phyloP scores from a whole-genome alignment of 92 coral and sea anemone genomes.

The Epizoanthus rinbou region DNA sequence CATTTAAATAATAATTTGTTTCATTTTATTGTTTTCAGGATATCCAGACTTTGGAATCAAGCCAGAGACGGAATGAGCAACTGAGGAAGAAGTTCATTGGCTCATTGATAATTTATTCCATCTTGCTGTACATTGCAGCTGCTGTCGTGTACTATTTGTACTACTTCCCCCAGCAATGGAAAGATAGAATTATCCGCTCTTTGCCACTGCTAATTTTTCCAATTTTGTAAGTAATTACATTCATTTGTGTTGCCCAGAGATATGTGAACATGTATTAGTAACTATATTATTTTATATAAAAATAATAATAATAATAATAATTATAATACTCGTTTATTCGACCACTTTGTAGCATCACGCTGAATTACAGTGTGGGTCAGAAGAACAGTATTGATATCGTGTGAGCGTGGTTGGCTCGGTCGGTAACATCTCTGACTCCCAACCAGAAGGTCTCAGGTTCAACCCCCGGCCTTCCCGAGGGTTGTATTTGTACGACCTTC shows the following conservation, averaged over 20 bases:
- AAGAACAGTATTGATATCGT: no score
- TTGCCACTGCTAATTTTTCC: slow-evolving; percentile 92
- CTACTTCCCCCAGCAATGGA: slow-evolving; percentile 94
- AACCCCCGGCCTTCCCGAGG: no score
- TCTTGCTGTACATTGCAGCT: slow-evolving; percentile 67
- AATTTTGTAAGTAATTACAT: slow-evolving; percentile 72
- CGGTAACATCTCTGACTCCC: no score
- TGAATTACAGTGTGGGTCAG: no score
- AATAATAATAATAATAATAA: no score
- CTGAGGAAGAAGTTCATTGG: slow-evolving; percentile 93
- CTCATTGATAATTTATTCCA: slow-evolving; percentile 82
- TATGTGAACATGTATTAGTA: neutral
- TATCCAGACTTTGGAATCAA: slow-evolving; percentile 68
- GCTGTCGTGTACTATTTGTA: slow-evolving; percentile 90
- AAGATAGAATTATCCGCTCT: slow-evolving; percentile 72
- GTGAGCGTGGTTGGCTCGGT: no score
- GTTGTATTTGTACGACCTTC: no score
- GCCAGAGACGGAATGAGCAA: slow-evolving; percentile 78
- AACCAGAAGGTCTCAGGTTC: no score
- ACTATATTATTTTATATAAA: no score
- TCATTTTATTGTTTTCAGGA: slow-evolving; percentile 59
- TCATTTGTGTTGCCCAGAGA: neutral
- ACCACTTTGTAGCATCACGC: no score
- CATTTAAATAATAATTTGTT: no score
- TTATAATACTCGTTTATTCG: no score